Base-by-base conservation (phyloP, 2,113 vertebrate species). In the Axis porcinus region DNA sequence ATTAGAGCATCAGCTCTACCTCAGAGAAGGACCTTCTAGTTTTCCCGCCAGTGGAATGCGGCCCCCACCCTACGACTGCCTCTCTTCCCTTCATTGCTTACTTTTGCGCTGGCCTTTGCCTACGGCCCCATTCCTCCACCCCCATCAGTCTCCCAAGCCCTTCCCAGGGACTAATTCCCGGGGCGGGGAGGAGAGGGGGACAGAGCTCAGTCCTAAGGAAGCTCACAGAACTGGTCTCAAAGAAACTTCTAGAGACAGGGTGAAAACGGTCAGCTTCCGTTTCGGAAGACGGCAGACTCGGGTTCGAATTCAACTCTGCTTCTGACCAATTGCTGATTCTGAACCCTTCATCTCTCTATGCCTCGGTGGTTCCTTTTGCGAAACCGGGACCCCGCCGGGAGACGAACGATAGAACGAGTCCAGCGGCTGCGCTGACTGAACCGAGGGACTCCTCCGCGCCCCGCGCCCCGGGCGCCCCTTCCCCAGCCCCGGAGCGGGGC, bases 81-180 rank as follows among this genome's bases (percentile, higher is more conserved):
- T 76, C 16, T 21, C 12, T 81, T 62, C 19, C 81, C 12, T 82
- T 25, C 52, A n/a, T 23, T 50, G 57, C 55, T 50, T 36, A 19
- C 45, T 45, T 47, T 27, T 36, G 33, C 30, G 67, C 27, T 2
- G 17, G 36, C 84, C 36, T 86, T 82, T 33, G 90, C 60, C 47
- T 10, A 13, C 0, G 25, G 47, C 36, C 52, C 17, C 88, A 15
- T 7, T 1, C 17, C 5, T 36, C 7, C 19, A 0, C 1, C 21
- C n/a, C 33, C 19, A 7, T 27, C 28, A 36, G 30, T 12, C 64
- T 57, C 88, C 30, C 0, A 40, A 57, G 40, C 60, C 33, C 27
- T 30, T 57, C 54, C 11, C 52, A n/a, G n/a, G 88, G 33, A 43
- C n/a, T 47, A 25, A 30, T 43, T 81, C 54, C n/a, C 13, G n/a